Percentiles rank a stretch among this genome's conserved stretches.
phyloP scores from a whole-genome alignment of 1,140 invertebrate species.

The Tyrophagus putrescentiae region DNA sequence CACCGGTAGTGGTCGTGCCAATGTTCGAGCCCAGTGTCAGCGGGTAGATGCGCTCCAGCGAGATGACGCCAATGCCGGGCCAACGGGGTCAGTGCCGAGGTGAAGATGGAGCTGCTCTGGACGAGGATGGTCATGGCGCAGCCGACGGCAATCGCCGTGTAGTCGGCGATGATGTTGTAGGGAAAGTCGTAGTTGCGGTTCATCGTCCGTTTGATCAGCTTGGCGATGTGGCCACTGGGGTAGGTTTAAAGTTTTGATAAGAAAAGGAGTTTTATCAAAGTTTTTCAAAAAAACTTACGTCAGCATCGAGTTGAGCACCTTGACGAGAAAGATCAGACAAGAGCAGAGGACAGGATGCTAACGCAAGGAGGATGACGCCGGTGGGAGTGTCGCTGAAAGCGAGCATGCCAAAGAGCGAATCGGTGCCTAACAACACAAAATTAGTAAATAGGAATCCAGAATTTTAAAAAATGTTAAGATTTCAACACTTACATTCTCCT shows the following conservation, averaged over 20 bases:
- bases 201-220: constrained; percentile 39
- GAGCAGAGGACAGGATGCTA: constrained; percentile 38
- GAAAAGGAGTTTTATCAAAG: background rate
- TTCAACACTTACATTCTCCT: background rate
- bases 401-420: constrained; percentile 30
- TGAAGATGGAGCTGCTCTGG: constrained; percentile 49
- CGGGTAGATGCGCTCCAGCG: constrained; percentile 45
- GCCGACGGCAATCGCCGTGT: constrained; percentile 44
- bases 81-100: constrained; percentile 46
- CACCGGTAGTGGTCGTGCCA: constrained; percentile 45
- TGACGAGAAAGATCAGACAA: constrained; percentile 45
- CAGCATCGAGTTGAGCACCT: constrained; percentile 39
- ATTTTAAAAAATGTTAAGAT: background rate
- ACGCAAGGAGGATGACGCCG: constrained; percentile 38
- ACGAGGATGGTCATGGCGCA: constrained; percentile 44
- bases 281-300: constrained; percentile 20
- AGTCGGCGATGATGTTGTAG: constrained; percentile 38
- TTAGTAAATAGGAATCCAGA: background rate
- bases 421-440: constrained; percentile 26
- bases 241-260: background rate
- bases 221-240: constrained; percentile 38
- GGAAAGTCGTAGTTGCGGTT: constrained; percentile 41
- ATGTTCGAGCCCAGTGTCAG: constrained; percentile 47
- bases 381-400: constrained; percentile 34
- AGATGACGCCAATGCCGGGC: constrained; percentile 45